Conservation (phyloP, 2,113 vertebrate genomes). For the Bubalus kerabau region DNA sequence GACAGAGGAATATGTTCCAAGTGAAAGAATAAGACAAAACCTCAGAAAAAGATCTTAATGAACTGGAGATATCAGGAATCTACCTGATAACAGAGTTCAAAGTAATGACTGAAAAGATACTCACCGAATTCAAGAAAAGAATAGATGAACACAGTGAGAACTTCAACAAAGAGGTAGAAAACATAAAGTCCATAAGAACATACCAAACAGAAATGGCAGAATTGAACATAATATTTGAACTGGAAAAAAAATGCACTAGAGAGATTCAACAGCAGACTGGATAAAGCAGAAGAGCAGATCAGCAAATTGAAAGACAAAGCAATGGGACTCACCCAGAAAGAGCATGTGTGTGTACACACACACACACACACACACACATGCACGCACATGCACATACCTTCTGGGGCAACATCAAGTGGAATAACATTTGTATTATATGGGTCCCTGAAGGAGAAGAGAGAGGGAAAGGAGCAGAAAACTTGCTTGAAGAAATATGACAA, state of each 20-base stretch:
- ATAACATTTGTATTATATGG: neutral
- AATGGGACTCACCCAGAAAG: neutral
- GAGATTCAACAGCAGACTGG: neutral
- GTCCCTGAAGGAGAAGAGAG: neutral
- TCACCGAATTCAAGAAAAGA: neutral
- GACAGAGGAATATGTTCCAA: neutral
- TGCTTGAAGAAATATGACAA: neutral
- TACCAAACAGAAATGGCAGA: neutral
- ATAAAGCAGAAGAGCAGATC: neutral
- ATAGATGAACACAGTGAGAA: neutral
- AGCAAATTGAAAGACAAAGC: neutral
- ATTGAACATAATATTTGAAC: neutral
- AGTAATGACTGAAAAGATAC: neutral
- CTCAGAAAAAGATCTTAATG: neutral
- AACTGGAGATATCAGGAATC: neutral
- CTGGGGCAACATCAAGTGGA: neutral
- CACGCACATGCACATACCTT: fast-evolving
- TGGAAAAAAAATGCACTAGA: neutral
- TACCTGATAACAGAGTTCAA: neutral
- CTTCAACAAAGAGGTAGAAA: neutral
- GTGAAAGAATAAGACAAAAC: neutral
- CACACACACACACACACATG: neutral
- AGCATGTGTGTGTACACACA: neutral
- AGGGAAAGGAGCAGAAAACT: neutral
- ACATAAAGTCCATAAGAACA: neutral